Conservation (phyloP, 2,888 invertebrate genomes). For the Drosophila mulleri region DNA sequence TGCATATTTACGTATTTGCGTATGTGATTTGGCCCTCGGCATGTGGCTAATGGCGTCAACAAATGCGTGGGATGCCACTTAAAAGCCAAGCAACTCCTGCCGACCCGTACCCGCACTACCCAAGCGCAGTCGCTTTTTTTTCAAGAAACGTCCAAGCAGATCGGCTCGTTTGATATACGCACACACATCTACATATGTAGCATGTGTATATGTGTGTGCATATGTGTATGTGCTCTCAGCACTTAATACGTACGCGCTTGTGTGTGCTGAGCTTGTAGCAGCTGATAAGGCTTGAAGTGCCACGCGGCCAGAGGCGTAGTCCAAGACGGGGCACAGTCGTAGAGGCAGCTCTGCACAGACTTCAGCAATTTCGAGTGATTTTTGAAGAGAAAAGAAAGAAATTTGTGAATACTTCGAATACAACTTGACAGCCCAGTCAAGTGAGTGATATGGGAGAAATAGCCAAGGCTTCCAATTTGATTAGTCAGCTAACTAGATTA, state of each 20-base stretch:
- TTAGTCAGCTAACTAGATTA: background rate
- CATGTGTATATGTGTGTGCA: background rate
- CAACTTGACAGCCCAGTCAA: background rate
- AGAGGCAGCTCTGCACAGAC: background rate
- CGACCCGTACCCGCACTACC: background rate
- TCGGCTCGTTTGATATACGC: slow-evolving; percentile 53
- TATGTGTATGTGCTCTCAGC: slow-evolving; percentile 20
- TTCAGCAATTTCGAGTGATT: background rate
- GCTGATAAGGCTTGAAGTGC: slow-evolving; percentile 42
- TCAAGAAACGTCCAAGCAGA: slow-evolving; percentile 38
- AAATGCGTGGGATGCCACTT: slow-evolving; percentile 64
- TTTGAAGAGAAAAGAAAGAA: background rate
- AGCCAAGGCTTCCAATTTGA: background rate
- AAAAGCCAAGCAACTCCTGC: slow-evolving; percentile 26
- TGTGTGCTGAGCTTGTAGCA: slow-evolving; percentile 21
- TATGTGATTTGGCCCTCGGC: slow-evolving; percentile 68
- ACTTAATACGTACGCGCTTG: slow-evolving; percentile 13
- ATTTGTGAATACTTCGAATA: background rate
- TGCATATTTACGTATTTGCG: slow-evolving; percentile 72
- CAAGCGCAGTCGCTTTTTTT: background rate
- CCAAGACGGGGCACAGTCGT: background rate
- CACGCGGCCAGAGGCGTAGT: slow-evolving; percentile 27
- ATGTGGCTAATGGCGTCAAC: slow-evolving; percentile 73
- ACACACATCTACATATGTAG: slow-evolving; percentile 11
- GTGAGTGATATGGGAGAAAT: background rate